These are phyloP conservation scores for Drosophila kurseongensis DNA, from an alignment of 1,140 invertebrate genomes.

Conservation along the genomic window DNA sequence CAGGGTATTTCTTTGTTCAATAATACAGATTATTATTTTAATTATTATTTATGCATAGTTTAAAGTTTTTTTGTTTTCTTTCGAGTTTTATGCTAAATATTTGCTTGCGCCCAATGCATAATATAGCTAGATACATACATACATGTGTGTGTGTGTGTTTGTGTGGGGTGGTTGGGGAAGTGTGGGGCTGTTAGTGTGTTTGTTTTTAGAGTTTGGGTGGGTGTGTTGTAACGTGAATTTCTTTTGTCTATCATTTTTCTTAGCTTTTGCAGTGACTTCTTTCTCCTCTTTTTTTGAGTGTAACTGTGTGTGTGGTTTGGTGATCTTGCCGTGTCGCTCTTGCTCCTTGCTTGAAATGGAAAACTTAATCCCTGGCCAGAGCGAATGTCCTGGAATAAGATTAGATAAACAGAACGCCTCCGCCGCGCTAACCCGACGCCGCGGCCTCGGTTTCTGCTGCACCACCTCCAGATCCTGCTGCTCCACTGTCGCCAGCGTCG, in stretches of 20 bases:
- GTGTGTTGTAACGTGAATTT: background rate
- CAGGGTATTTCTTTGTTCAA: slow-evolving; percentile 26
- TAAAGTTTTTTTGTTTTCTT: slow-evolving; percentile 28
- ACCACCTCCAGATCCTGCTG: slow-evolving; percentile 19
- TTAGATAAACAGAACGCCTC: slow-evolving; percentile 61
- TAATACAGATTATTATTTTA: slow-evolving; percentile 54
- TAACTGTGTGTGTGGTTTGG: slow-evolving; percentile 1
- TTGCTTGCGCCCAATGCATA: slow-evolving; percentile 51
- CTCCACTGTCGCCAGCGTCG: slow-evolving; percentile 30
- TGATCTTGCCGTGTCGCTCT: background rate
- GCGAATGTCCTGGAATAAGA: slow-evolving; percentile 64
- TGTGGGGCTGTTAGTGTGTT: background rate
- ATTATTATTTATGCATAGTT: slow-evolving; percentile 52
- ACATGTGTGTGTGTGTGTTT: slow-evolving; percentile 23
- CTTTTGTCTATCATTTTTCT: slow-evolving; percentile 4
- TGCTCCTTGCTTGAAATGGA: background rate
- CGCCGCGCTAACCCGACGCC: slow-evolving; percentile 57
- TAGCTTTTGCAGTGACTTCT: background rate
- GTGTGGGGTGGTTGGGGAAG: slow-evolving; percentile 1
- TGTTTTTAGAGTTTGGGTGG: slow-evolving; percentile 13
- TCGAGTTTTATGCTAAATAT: slow-evolving; percentile 64
- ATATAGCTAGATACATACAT: slow-evolving; percentile 54
- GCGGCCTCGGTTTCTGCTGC: slow-evolving; percentile 45
- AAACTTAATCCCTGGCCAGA: slow-evolving; percentile 18
- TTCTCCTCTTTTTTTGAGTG: background rate